Base-by-base conservation (phyloP, 1,140 invertebrate genomes). In the Pachyrhynchus sulphureomaculatus region DNA sequence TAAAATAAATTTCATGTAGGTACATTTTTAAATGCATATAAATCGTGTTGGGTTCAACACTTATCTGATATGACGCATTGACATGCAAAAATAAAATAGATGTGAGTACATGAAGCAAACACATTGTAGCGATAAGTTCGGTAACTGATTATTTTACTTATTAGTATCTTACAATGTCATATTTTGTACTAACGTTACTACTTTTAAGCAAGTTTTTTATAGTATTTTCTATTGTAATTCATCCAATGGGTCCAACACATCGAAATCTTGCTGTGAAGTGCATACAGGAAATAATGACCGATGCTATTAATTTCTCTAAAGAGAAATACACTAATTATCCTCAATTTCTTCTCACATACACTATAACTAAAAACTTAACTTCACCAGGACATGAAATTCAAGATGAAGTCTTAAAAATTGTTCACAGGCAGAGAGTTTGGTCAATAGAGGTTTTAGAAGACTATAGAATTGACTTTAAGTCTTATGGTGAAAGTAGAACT, bases 211-310 rank as follows among this genome's bases (percentile, higher is more conserved):
- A 2, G 2, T n/a, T 24, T 3, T 9, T 21, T 21, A 24, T 23
- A 45, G 5, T 10, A 6, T 4, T 12, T 6, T n/a, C n/a, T 24
- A 33, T 5, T 13, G 15, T 56, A 8, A 20, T 56, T 13, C 54
- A 56, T 33, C 15, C 42, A n/a, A 56, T 45, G 17, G 37, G 54
- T 1, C 54, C 37, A n/a, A 33, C 39, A 33, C 41, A 56, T 45
- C 9, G 20, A 12, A 24, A 23, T n/a, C 2, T n/a, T 9, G 54
- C 41, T 2, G 6, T 56, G 0, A 21, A 48, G 23, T 58, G 56
- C 20, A n/a, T 58, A 4, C 33, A 49, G 21, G 5, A 58, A 39
- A 26, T 49, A 15, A 56, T 10, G 2, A 13, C 21, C 12, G 17
- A 58, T 6, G 56, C 56, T 10, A 37, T 48, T 17, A 24, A 37